Evolutionary conservation across 2,888 invertebrate species (phyloP).

Genomic region (Chironomus riparius): DNA sequence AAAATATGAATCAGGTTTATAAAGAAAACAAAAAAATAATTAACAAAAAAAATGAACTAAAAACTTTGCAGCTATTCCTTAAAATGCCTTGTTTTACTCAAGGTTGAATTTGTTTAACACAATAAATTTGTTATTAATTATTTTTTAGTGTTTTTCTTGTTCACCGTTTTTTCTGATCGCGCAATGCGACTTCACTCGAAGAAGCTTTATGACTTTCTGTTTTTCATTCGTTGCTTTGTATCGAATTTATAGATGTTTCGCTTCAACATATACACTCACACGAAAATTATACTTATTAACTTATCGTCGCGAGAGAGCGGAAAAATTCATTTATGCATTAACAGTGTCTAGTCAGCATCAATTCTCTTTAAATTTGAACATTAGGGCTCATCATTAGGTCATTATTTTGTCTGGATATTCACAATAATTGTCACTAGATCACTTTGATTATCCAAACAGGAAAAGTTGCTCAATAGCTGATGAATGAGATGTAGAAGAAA

Average conservation of each 20-base stretch:
- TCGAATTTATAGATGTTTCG: conserved; percentile 18
- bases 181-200: neutral
- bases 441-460: too few relatives aligned
- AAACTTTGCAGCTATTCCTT: neutral
- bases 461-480: too few relatives aligned
- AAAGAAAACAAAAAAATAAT: neutral
- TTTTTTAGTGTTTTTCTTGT: neutral
- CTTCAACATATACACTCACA: neutral
- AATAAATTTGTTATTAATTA: neutral
- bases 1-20: neutral
- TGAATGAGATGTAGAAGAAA: too few relatives aligned
- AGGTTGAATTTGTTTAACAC: neutral
- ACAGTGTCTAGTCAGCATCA: neutral
- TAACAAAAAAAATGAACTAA: neutral
- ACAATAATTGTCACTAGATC: too few relatives aligned
- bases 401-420: too few relatives aligned
- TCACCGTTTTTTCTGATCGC: neutral
- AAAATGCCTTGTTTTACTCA: neutral
- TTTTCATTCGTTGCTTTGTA: conserved; percentile 11
- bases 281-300: neutral
- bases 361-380: neutral
- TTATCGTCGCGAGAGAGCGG: neutral
- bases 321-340: neutral
- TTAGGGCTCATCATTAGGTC: too few relatives aligned
- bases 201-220: conserved; percentile 7